phyloP scores from a whole-genome alignment of 2,888 invertebrate species.

The Stenolophus ochropezus region DNA sequence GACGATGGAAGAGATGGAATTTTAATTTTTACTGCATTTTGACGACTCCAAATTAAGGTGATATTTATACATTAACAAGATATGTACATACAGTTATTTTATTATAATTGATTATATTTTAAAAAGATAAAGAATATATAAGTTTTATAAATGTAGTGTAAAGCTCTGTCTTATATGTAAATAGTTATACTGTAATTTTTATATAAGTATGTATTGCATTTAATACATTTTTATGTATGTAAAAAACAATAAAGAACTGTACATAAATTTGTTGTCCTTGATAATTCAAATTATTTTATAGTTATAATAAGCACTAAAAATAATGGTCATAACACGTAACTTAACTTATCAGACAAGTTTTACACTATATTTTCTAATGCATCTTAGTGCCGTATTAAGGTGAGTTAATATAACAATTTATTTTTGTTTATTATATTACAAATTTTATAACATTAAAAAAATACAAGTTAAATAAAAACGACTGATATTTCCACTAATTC shows the following conservation, averaged over 20 bases:
- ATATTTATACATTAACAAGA: conserved; percentile 46
- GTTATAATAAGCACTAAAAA: too few species aligned
- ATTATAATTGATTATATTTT: conserved; percentile 49
- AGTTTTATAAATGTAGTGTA: conserved; percentile 52
- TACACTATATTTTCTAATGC: conserved; percentile 37
- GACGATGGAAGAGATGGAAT: conserved; percentile 91
- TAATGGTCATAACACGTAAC: not conserved
- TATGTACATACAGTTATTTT: conserved; percentile 56
- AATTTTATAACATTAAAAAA: not conserved
- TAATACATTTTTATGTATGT: conserved; percentile 47
- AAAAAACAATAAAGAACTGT: conserved; percentile 49
- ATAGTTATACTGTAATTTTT: conserved; percentile 49
- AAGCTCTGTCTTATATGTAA: conserved; percentile 46
- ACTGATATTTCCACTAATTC: too few species aligned
- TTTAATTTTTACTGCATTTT: conserved; percentile 73
- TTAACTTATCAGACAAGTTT: conserved; percentile 22
- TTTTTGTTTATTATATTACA: too few species aligned
- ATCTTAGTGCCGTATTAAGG: not conserved
- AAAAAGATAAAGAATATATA: conserved; percentile 28
- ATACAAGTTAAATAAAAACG: too few species aligned
- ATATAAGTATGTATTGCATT: conserved; percentile 40
- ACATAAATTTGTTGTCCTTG: conserved; percentile 9
- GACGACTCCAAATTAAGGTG: conserved; percentile 56
- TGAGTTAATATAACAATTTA: not conserved
- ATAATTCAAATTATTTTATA: conserved; percentile 12